These are phyloP conservation scores for Agrochola litura DNA, from an alignment of 2,888 invertebrate species.

Conservation along the genomic window DNA sequence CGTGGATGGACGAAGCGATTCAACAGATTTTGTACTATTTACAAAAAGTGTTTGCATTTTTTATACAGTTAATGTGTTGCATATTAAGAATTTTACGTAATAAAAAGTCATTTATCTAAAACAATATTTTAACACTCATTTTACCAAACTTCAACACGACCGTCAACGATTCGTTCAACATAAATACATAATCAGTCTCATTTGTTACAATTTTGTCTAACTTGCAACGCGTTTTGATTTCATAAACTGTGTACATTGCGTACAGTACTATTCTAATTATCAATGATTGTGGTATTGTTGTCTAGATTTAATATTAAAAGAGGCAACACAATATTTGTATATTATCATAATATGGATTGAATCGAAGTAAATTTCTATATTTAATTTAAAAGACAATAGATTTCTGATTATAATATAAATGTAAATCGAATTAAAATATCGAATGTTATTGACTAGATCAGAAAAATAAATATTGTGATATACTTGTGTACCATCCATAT, in stretches of 20 bases:
- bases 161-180: conserved; percentile 72
- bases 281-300: conserved; percentile 60
- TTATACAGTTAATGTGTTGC: conserved; percentile 36
- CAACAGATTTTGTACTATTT: conserved; percentile 77
- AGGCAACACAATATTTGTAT: conserved; percentile 66
- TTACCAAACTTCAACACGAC: conserved; percentile 70
- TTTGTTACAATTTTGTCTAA: conserved; percentile 75
- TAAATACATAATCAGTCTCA: conserved; percentile 87
- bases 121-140: conserved; percentile 62
- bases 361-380: conserved; percentile 57
- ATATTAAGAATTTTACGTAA: conserved; percentile 49
- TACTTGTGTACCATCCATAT: conserved; percentile 66
- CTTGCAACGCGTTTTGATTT: conserved; percentile 67
- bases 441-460: conserved; percentile 78
- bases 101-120: conserved; percentile 51
- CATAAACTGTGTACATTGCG: conserved; percentile 37
- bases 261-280: conserved; percentile 42
- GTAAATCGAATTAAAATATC: conserved; percentile 62
- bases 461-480: conserved; percentile 72
- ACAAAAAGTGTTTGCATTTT: conserved; percentile 57
- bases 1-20: conserved; percentile 79
- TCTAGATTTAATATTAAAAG: conserved; percentile 70
- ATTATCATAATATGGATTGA: conserved; percentile 46
- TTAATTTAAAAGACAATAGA: conserved; percentile 54
- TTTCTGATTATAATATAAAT: conserved; percentile 57